Base-by-base conservation (phyloP, 2,888 invertebrate genomes). In the Eulithis prunata region DNA sequence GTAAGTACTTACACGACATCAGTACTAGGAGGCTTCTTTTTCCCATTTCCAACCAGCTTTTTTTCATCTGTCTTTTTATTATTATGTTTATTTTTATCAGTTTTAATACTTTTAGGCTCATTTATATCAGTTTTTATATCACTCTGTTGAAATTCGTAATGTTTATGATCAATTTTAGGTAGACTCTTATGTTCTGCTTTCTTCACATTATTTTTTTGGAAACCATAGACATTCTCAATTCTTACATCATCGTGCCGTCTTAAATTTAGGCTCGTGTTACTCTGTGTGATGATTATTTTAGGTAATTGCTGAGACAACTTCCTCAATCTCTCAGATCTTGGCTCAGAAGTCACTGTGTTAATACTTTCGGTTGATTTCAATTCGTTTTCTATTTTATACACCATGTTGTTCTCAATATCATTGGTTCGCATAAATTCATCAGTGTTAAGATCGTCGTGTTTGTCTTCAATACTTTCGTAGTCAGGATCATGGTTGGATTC, bases 201-300 rank as follows among this genome's bases (percentile, higher is more conserved):
- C n/a, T 66, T 65, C 5, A 54, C 12, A 12, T 67, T 49, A 49
- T 68, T 64, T 7, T n/a, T 21, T 57, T 70, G 66, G 7, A 65
- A 62, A 14, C 60, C 55, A 47, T 61, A 68, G 3, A n/a, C n/a
- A 13, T 66, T 52, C 13, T n/a, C 64, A 6, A 66, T 55, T 0
- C 52, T 55, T 0, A 55, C 55, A 14, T 69, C 66, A n/a, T 71
- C 69, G 8, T 68, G 57, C 14, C 64, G 62, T 62, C 75, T 51
- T 49, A 69, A 63, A 60, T 86, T 81, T 8, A 91, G 74, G 68
- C 88, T 91, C 0, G 84, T 83, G 47, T 81, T 86, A 65, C 91
- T 91, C 57, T 90, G 86, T 0, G 92, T 92, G 43, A 93, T 90
- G 1, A 91, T 85, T 3, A 93, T 93, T 71, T 87, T 92, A 0